Conservation (phyloP, 2,797 vertebrate genomes). For the Leptatherina wallacei region DNA sequence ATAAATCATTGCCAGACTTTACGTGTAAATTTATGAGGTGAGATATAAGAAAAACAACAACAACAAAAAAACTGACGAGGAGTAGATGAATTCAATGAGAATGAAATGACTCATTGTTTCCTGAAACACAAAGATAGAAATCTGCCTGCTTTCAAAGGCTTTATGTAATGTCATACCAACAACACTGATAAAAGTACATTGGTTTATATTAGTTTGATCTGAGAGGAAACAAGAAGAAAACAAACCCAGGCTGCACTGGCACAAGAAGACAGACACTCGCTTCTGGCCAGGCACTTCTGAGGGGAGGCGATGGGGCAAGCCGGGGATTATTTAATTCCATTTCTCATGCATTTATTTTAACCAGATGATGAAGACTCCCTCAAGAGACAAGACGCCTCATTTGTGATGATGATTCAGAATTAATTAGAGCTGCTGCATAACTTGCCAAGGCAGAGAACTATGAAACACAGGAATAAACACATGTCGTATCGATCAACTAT, state of each 20-base stretch:
- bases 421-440: conserved; percentile 69
- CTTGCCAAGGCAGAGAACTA: conserved; percentile 56
- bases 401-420: conserved; percentile 74
- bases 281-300: conserved; percentile 61
- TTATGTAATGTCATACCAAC: conserved; percentile 49
- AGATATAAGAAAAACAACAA: neutral
- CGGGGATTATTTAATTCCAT: conserved; percentile 70
- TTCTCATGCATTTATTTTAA: conserved; percentile 75
- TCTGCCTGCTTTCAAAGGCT: conserved; percentile 45
- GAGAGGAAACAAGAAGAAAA: conserved; percentile 73
- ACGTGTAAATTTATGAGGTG: conserved; percentile 30
- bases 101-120: conserved; percentile 34
- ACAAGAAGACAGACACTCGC: conserved; percentile 63
- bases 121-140: conserved; percentile 37
- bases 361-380: conserved; percentile 78
- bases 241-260: conserved; percentile 73
- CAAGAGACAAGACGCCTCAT: conserved; percentile 71
- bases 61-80: conserved; percentile 21
- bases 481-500: conserved; percentile 66
- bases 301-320: conserved; percentile 40
- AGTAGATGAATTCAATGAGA: neutral
- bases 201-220: conserved; percentile 69
- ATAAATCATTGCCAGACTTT: conserved; percentile 37
- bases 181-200: conserved; percentile 70
- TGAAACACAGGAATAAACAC: conserved; percentile 57